phyloP scores from a whole-genome alignment of 2,113 vertebrate species.

The Sarotherodon lohbergeri region DNA sequence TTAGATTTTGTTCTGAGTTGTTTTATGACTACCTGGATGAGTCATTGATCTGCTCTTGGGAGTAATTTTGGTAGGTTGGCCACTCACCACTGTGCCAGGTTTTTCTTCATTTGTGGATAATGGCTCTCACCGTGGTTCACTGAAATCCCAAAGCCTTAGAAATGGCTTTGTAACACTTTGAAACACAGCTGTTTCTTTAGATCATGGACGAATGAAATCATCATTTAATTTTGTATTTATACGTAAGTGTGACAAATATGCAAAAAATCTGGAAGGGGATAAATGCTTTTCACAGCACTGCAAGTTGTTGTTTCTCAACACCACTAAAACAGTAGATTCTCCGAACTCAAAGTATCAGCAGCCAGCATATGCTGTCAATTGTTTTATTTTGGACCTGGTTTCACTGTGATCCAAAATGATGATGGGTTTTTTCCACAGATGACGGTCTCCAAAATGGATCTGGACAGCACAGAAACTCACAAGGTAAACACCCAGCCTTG shows the following conservation, averaged over 20 bases:
- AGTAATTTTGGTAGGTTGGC: not conserved
- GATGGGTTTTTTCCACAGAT: conserved; percentile 53
- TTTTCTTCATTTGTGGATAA: not conserved
- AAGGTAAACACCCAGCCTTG: conserved; percentile 53
- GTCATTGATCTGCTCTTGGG: not conserved
- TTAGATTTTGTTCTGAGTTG: not conserved
- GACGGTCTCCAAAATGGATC: conserved; percentile 74
- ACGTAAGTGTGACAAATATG: not conserved
- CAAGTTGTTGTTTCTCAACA: not conserved
- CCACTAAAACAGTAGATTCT: not conserved
- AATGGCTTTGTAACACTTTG: not conserved
- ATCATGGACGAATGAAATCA: not conserved
- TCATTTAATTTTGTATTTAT: not conserved
- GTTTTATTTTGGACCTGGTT: not conserved
- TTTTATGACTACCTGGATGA: not conserved
- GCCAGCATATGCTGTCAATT: not conserved
- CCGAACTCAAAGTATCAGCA: not conserved
- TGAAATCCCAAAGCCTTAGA: not conserved
- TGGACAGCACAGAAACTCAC: conserved; percentile 71
- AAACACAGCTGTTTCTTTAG: not conserved
- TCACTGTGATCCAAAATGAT: not conserved
- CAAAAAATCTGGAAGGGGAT: not conserved
- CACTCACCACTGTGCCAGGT: not conserved
- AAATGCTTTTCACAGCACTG: not conserved
- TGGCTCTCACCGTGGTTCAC: not conserved